phyloP scores from a whole-genome alignment of 2,888 invertebrate genomes.

The Pyrgus malvae region DNA sequence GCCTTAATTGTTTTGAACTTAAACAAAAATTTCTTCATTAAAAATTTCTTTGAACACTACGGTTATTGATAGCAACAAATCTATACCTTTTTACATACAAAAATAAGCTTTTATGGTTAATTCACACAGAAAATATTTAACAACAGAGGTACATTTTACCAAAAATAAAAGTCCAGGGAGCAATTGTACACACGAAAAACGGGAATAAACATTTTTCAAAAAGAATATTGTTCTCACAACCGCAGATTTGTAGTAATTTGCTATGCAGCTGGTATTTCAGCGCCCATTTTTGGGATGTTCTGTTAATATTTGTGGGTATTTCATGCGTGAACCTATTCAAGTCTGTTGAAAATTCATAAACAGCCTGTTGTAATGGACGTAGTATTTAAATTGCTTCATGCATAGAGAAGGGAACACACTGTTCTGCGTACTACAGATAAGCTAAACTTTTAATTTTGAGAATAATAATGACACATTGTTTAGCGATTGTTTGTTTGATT shows the following conservation, averaged over 20 bases:
- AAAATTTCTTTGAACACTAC: background rate
- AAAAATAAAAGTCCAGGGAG: slow-evolving; percentile 9
- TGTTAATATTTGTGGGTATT: slow-evolving; percentile 19
- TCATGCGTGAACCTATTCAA: slow-evolving; percentile 17
- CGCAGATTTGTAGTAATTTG: slow-evolving; percentile 20
- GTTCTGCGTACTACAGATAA: slow-evolving; percentile 24
- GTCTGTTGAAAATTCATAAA: slow-evolving; percentile 35
- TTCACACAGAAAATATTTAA: background rate
- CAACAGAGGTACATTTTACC: background rate
- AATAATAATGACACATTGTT: background rate
- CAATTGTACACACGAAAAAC: slow-evolving; percentile 17
- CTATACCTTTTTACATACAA: background rate
- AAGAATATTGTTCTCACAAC: slow-evolving; percentile 24
- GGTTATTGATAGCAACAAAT: background rate
- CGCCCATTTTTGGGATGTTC: slow-evolving; percentile 15
- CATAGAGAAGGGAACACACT: slow-evolving; percentile 50
- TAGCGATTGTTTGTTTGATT: too few relatives aligned
- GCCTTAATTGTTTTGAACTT: too few relatives aligned
- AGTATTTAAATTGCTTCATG: slow-evolving; percentile 66
- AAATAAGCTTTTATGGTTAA: background rate
- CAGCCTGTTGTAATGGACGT: slow-evolving; percentile 42
- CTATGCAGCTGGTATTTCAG: slow-evolving; percentile 15
- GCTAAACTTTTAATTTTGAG: background rate
- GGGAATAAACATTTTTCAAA: slow-evolving; percentile 19
- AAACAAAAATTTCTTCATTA: too few relatives aligned